Base-by-base conservation (phyloP, 2,888 invertebrate species). In the Periphyllus acericola region DNA sequence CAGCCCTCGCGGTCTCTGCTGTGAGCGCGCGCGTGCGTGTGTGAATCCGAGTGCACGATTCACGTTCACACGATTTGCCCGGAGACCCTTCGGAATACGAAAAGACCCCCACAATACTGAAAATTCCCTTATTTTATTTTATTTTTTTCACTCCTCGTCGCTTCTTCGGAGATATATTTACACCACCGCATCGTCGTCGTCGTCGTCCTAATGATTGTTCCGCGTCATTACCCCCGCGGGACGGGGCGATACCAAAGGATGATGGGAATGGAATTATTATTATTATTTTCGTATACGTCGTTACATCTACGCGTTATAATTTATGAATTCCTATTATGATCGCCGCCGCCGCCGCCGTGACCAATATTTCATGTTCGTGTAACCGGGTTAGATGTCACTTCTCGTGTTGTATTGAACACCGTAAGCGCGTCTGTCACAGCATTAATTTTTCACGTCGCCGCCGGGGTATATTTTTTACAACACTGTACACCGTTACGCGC, bases 21-120 rank as follows among this genome's bases (percentile, higher is more conserved):
- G 46, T 14, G 46, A 5, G 46, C 9, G 46, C 9, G 46, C 46
- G 46, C 46, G 46, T 46, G 46, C 9, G 46, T 9, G 9, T 46
- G 14, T 14, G 46, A n/a, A n/a, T 46, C 3, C 46, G 72, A 8
- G 74, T 60, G 29, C n/a, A 75, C 36, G 29, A 83, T 60, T 75
- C 34, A 36, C 83, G 68, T 84, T 84, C 84, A 76, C 84, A 84
- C 84, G 84, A 84, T 66, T 84, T 66, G 46, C 75, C 75, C 75
- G 40, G 32, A 76, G 76, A 78, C 76, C 76, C 84, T 75, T 60
- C 14, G 11, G 55, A 60, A 75, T 32, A 25, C 32, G 32, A 76
- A 84, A 76, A 84, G 66, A 84, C 46, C 76, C 84, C 19, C 76
- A 40, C 76, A 52, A 76, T 25, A 78, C 34, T 60, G 36, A n/a